Percentiles rank a stretch among this genome's conserved stretches.
These are phyloP conservation scores for Psophia crepitans DNA, from an alignment of 2,113 vertebrate genomes.

Conservation along the genomic window DNA sequence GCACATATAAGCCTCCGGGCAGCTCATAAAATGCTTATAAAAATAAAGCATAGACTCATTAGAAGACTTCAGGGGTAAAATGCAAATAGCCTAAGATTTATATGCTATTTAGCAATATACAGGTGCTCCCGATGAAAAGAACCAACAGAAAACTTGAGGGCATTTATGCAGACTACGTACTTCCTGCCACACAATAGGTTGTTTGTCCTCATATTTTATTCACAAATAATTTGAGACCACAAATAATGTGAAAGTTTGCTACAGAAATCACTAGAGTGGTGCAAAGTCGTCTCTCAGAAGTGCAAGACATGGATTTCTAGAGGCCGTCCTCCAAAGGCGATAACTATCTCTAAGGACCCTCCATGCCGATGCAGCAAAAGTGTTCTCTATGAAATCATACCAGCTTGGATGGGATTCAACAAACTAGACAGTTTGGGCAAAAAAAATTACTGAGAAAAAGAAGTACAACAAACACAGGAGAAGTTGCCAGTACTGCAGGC, in stretches of 20 bases:
- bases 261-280: neutral
- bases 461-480: neutral
- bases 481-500: neutral
- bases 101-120: constrained; percentile 4
- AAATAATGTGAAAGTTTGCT: neutral
- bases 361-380: neutral
- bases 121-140: constrained; percentile 11
- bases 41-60: constrained; percentile 30
- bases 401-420: neutral
- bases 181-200: neutral
- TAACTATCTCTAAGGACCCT: neutral
- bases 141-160: constrained; percentile 29
- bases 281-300: neutral
- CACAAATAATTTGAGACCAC: neutral
- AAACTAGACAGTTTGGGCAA: neutral
- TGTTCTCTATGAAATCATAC: neutral
- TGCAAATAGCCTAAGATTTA: constrained; percentile 27
- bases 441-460: neutral
- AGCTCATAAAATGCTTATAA: constrained; percentile 37
- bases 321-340: neutral
- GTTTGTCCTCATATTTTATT: constrained; percentile 23
- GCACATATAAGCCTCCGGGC: neutral
- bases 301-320: neutral
- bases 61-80: constrained; percentile 25
- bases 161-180: neutral